These are phyloP conservation scores for Nephotettix cincticeps DNA, from an alignment of 1,140 invertebrate species.

Conservation along the genomic window DNA sequence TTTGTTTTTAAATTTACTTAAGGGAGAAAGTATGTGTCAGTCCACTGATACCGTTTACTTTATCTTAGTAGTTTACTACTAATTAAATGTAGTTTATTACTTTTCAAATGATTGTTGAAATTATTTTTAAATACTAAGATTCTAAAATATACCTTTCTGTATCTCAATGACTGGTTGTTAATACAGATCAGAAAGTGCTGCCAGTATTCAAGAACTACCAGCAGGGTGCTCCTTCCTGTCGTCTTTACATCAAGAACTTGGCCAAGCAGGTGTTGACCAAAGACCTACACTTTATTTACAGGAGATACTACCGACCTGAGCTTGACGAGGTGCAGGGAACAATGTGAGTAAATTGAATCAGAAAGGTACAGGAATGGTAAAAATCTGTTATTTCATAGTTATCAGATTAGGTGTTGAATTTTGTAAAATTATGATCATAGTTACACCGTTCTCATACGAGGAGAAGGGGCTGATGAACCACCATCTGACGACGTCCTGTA, in stretches of 20 bases:
- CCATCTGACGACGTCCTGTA: too few species aligned
- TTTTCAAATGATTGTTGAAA: background rate
- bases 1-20: too few species aligned
- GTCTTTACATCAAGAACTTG: slow-evolving; percentile 92
- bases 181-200: slow-evolving; percentile 69
- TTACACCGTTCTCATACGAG: too few species aligned
- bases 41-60: too few species aligned
- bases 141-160: slow-evolving; percentile 1
- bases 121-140: background rate
- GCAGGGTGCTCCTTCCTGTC: slow-evolving; percentile 72
- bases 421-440: too few species aligned
- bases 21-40: too few species aligned
- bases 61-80: too few species aligned
- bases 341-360: slow-evolving; percentile 55
- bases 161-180: background rate
- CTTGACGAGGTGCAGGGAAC: slow-evolving; percentile 51
- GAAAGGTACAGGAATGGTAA: too few species aligned
- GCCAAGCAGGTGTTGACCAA: slow-evolving; percentile 72
- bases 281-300: slow-evolving; percentile 80
- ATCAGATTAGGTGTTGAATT: too few species aligned
- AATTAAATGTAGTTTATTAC: slow-evolving; percentile 21
- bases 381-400: too few species aligned
- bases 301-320: slow-evolving; percentile 59
- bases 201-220: slow-evolving; percentile 88
- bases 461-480: too few species aligned